Conservation (phyloP, 2,113 vertebrate species). For the Otus sunia region DNA sequence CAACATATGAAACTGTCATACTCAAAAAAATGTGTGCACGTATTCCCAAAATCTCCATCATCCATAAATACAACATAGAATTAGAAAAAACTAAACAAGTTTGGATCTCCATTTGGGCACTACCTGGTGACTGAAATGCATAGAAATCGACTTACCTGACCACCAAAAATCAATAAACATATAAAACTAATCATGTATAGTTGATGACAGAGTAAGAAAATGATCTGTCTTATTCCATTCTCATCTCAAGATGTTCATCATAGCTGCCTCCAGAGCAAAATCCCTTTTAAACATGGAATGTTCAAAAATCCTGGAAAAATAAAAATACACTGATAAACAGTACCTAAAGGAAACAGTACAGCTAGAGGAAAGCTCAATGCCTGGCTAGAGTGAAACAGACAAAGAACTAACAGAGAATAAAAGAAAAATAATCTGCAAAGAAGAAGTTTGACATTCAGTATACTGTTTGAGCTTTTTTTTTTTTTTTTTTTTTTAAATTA, state of each 20-base stretch:
- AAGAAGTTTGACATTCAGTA: neutral
- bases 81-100: conserved; percentile 16
- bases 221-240: conserved; percentile 10
- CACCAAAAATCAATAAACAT: conserved; percentile 53
- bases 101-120: neutral
- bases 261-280: conserved; percentile 14
- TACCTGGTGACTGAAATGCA: conserved; percentile 30
- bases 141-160: conserved; percentile 19
- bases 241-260: conserved; percentile 10
- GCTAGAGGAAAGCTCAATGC: neutral
- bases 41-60: neutral
- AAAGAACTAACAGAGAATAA: neutral
- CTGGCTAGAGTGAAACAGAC: neutral
- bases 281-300: conserved; percentile 2
- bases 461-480: neutral
- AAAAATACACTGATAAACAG: neutral
- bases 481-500: too few relatives aligned
- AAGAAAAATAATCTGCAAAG: neutral
- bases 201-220: conserved; percentile 54
- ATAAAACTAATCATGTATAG: conserved; percentile 42
- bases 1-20: neutral
- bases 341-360: neutral
- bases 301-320: conserved; percentile 36
- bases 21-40: neutral
- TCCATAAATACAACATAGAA: neutral